Base-by-base conservation (phyloP, 2,797 vertebrate genomes). In the Enteromius thamalakanensis region DNA sequence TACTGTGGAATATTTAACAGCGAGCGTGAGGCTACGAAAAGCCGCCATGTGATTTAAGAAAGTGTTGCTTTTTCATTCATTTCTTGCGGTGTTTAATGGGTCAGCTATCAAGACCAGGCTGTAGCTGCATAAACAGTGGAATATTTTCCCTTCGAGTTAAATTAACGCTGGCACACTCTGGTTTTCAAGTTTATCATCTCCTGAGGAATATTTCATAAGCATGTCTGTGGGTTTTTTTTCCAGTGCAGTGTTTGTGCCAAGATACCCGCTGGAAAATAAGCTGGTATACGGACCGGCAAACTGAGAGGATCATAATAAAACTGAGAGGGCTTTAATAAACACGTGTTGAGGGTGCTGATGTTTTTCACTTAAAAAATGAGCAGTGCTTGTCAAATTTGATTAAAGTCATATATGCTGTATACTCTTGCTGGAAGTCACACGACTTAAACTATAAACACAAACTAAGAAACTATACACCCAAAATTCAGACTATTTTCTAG, bases 61-160 rank as follows among this genome's bases (percentile, higher is more conserved):
- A 62, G 23, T 26, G 58, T 60, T 60, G 58, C 58, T 60, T 26
- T 76, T 23, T 62, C 42, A 74, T 70, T 65, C 3, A 45, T 62
- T 40, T 84, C 81, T 80, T 32, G 6, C 23, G 49, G 9, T 17
- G 64, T 32, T 64, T 60, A 74, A 53, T 26, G 11, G 42, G 83
- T 68, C 45, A 60, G 42, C 40, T 58, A 67, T 79, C 80, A 79
- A 49, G 34, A 71, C 11, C 37, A 32, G 62, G 72, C 15, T 10
- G 29, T 55, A 49, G 42, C 83, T 37, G 42, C 71, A 47, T 79
- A 64, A 82, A 85, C 51, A 15, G 65, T 19, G 81, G 74, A 47
- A 78, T 81, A 40, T 81, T 81, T 85, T 68, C 12, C 55, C 70
- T 74, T 42, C 29, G 14, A 51, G 71, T 37, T n/a, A 42, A 81